These are phyloP conservation scores for Ataeniobius toweri DNA, from an alignment of 2,797 vertebrate species.

Conservation along the genomic window DNA sequence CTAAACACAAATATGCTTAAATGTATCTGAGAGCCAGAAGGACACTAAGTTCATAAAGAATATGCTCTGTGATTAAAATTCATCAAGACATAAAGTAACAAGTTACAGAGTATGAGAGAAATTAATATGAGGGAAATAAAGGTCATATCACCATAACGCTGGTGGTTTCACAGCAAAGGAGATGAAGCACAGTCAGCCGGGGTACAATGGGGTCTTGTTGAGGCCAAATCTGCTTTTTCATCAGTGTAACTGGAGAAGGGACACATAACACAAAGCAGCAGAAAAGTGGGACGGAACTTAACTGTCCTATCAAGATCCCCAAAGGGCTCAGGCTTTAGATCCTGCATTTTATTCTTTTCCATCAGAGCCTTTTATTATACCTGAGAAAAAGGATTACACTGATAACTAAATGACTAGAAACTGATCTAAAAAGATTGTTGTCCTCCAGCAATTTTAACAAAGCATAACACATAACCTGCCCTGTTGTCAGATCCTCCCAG, in stretches of 20 bases:
- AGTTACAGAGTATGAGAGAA: conserved; percentile 22
- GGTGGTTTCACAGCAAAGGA: conserved; percentile 21
- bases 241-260: conserved; percentile 66
- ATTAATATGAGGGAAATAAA: conserved; percentile 40
- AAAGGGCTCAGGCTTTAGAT: conserved; percentile 3
- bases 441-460: conserved; percentile 8
- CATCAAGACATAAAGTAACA: conserved; percentile 30
- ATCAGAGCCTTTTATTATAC: conserved; percentile 5
- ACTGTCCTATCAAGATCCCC: conserved; percentile 33
- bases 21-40: conserved; percentile 13
- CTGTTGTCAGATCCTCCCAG: conserved; percentile 37
- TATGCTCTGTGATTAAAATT: conserved; percentile 34
- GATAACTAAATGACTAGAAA: neutral
- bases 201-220: conserved; percentile 39
- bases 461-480: conserved; percentile 69
- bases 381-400: conserved; percentile 5
- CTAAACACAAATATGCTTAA: neutral
- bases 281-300: conserved; percentile 66
- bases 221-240: conserved; percentile 36
- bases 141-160: conserved; percentile 44
- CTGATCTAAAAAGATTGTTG: neutral
- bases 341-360: conserved; percentile 7
- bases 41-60: conserved; percentile 24
- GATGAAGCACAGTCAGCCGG: conserved; percentile 19
- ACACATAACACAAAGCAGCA: conserved; percentile 75